Percentiles rank a stretch among this genome's conserved stretches.
Conservation (phyloP, 2,888 invertebrate genomes). For the Harpagoxenus sublaevis region DNA sequence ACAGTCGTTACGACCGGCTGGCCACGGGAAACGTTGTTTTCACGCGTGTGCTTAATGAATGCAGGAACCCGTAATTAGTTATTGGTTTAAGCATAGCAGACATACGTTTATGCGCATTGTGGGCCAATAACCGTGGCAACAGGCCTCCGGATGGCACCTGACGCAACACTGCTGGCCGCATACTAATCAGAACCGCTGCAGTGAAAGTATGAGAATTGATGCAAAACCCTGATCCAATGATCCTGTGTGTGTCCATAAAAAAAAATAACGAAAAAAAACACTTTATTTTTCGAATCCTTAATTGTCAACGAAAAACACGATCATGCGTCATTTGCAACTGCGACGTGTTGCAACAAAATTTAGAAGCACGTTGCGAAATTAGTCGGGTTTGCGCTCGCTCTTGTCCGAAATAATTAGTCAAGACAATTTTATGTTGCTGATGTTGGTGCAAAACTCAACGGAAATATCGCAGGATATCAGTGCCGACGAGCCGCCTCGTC, state of each 20-base stretch:
- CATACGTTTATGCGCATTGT: conserved; percentile 49
- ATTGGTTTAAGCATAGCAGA: conserved; percentile 59
- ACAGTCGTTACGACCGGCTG: conserved; percentile 13
- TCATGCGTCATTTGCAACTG: not conserved
- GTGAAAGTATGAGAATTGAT: not conserved
- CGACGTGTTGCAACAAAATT: not conserved
- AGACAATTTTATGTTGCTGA: conserved; percentile 63
- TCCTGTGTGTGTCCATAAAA: not conserved
- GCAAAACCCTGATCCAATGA: not conserved
- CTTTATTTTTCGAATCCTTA: not conserved
- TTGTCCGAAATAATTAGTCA: conserved; percentile 60
- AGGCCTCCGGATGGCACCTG: conserved; percentile 50
- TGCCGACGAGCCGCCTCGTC: conserved; percentile 33
- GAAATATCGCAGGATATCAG: conserved; percentile 69
- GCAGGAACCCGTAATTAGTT: conserved; percentile 63
- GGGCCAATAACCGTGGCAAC: conserved; percentile 58
- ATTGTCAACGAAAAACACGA: not conserved
- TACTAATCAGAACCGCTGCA: conserved; percentile 41
- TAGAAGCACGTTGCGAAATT: conserved; percentile 23
- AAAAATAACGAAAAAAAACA: not conserved
- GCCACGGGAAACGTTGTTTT: conserved; percentile 28
- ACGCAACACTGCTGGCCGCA: conserved; percentile 29
- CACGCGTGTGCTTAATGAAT: conserved; percentile 44
- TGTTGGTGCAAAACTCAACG: conserved; percentile 22
- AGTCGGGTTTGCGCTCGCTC: conserved; percentile 28